Conservation (phyloP, 2,888 invertebrate species). For the Leptopterna dolabrata region DNA sequence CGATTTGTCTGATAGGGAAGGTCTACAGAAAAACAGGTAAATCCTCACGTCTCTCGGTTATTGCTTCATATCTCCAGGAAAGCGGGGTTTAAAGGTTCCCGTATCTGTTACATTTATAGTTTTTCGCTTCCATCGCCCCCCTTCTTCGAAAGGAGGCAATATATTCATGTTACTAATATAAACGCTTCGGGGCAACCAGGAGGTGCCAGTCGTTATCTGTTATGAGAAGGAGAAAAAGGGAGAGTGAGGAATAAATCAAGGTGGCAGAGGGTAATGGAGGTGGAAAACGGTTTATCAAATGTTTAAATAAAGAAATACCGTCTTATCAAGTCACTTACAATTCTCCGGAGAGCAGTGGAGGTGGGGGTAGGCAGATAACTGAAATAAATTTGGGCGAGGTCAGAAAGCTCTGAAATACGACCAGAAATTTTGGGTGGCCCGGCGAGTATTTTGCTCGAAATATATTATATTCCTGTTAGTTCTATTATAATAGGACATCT, state of each 20-base stretch:
- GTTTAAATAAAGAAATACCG: conserved; percentile 11
- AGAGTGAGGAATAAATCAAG: neutral
- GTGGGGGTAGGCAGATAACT: neutral
- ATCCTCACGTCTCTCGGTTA: conserved; percentile 38
- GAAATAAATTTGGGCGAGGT: conserved; percentile 5
- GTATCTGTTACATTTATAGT: conserved; percentile 42
- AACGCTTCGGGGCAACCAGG: conserved; percentile 1
- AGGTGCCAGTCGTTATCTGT: conserved; percentile 1
- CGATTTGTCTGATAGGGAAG: conserved; percentile 9
- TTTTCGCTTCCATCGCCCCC: conserved; percentile 26
- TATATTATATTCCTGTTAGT: too few relatives aligned
- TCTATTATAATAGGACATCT: too few relatives aligned
- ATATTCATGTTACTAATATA: conserved; percentile 42
- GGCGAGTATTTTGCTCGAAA: neutral
- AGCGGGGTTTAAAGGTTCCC: neutral
- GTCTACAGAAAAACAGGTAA: neutral
- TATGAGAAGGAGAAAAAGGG: neutral
- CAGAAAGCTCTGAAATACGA: neutral
- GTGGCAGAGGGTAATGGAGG: neutral
- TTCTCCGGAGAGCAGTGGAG: neutral
- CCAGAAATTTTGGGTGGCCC: neutral
- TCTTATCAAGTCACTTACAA: conserved; percentile 3
- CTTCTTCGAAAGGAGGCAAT: conserved; percentile 20
- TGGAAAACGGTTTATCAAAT: conserved; percentile 11
- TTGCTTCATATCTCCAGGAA: conserved; percentile 34